Percentiles rank a stretch among this genome's conserved stretches.
phyloP scores from a whole-genome alignment of 2,888 invertebrate species.

The Exocentrus adspersus region DNA sequence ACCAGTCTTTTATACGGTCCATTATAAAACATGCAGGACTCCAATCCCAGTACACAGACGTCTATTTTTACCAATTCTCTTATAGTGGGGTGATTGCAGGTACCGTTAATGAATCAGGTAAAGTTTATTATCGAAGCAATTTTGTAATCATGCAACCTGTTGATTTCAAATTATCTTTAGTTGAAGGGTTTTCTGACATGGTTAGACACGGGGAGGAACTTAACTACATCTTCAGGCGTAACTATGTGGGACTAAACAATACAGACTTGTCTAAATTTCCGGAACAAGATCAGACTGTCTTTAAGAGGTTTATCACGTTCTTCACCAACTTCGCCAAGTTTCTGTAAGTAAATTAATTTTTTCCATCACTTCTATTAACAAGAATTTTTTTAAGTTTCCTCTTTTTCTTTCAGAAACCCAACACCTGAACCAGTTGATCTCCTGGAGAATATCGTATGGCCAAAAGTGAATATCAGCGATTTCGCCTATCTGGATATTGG shows the following conservation, averaged over 20 bases:
- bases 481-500: conserved; percentile 41
- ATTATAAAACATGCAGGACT: conserved; percentile 45
- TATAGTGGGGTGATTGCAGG: conserved; percentile 42
- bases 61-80: conserved; percentile 47
- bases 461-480: conserved; percentile 28
- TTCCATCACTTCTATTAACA: background rate
- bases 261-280: conserved; percentile 43
- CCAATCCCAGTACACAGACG: conserved; percentile 39
- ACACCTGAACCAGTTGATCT: conserved; percentile 46
- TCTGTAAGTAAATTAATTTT: too few species aligned
- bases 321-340: conserved; percentile 47
- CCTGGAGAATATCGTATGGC: conserved; percentile 41
- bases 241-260: conserved; percentile 38
- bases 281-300: conserved; percentile 39
- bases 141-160: too few species aligned
- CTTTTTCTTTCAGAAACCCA: conserved; percentile 51
- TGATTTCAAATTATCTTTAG: conserved; percentile 28
- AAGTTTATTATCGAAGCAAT: too few species aligned
- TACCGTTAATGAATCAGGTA: conserved; percentile 41
- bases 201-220: conserved; percentile 45
- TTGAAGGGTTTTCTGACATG: conserved; percentile 38
- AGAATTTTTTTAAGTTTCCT: too few species aligned
- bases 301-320: conserved; percentile 41
- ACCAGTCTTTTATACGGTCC: conserved; percentile 43
- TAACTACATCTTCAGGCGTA: conserved; percentile 40